phyloP scores from a whole-genome alignment of 1,140 invertebrate species.

The Berghia stephanieae region DNA sequence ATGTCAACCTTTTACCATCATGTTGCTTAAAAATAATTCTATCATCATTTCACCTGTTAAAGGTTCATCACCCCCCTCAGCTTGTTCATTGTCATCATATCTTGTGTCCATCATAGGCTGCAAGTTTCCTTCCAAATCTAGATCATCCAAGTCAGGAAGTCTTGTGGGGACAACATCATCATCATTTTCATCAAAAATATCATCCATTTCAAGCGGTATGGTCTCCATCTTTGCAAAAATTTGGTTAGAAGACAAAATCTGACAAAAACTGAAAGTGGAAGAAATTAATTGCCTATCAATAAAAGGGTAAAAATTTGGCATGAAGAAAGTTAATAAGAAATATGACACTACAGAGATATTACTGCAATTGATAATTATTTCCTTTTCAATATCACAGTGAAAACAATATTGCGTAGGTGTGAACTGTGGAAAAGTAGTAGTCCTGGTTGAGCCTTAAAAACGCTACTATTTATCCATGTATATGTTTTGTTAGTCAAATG shows the following conservation, averaged over 20 bases:
- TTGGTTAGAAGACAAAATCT: neutral
- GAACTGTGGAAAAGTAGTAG: no score
- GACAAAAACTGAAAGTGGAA: neutral
- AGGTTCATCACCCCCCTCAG: neutral
- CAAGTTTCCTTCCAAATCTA: no score
- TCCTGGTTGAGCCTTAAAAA: no score
- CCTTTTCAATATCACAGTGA: no score
- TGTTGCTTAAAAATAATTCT: neutral
- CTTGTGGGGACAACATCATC: conserved; percentile 11
- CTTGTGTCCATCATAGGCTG: conserved; percentile 20
- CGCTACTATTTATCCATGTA: no score
- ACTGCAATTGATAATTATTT: no score
- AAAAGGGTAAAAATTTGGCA: neutral
- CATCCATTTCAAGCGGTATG: conserved; percentile 21
- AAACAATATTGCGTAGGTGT: no score
- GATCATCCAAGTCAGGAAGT: conserved; percentile 32
- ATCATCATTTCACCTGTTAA: neutral
- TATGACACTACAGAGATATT: no score
- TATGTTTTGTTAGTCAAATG: no score
- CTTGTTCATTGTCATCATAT: neutral
- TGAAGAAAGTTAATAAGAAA: no score
- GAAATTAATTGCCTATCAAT: neutral
- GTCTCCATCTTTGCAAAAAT: conserved; percentile 18
- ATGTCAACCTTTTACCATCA: neutral
- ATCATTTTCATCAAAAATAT: conserved; percentile 23